Conservation (phyloP, 1,140 invertebrate species). For the Oscheius sp. region DNA sequence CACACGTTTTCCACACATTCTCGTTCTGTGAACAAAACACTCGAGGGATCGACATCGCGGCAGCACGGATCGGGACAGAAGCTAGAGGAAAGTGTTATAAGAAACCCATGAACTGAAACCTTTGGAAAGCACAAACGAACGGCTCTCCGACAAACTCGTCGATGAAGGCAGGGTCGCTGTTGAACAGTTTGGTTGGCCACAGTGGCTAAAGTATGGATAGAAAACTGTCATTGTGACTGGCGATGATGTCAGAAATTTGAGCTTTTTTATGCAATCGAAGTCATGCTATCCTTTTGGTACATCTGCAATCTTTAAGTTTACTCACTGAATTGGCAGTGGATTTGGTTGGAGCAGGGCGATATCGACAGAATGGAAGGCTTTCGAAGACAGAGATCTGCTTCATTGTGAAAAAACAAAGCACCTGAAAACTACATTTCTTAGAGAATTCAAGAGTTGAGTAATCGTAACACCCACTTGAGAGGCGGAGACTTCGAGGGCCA, state of each 20-base stretch:
- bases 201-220: neutral
- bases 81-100: neutral
- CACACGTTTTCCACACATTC: neutral
- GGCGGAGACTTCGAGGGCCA: neutral
- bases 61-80: conserved; percentile 16
- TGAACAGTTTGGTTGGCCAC: neutral
- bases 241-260: too few species aligned
- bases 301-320: too few species aligned
- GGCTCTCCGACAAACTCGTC: neutral
- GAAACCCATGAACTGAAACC: neutral
- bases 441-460: too few species aligned
- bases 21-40: neutral
- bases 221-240: neutral
- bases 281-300: too few species aligned
- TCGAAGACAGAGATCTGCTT: neutral
- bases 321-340: too few species aligned
- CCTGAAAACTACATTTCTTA: neutral
- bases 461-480: neutral
- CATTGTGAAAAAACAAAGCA: neutral
- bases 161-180: neutral
- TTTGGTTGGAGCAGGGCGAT: neutral
- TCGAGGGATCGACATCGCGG: neutral
- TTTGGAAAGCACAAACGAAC: neutral
- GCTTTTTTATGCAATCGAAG: too few species aligned
- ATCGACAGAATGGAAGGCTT: neutral